Conservation (phyloP, 2,113 vertebrate genomes). For the Atherinomorus stipes region DNA sequence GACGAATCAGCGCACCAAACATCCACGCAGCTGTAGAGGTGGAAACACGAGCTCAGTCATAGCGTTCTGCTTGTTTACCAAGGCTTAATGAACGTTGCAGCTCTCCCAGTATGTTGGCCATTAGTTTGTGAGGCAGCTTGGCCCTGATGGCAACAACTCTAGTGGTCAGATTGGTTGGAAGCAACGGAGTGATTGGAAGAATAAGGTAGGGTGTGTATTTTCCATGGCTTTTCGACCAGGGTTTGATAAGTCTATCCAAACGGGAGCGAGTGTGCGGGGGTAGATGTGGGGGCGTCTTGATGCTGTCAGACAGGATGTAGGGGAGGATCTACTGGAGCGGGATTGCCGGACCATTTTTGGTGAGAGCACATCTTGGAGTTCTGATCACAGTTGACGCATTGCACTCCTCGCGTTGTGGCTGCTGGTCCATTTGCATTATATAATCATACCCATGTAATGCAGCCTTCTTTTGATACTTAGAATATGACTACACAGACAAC, state of each 20-base stretch:
- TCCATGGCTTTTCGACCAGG: slow-evolving; percentile 9
- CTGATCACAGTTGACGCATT: slow-evolving; percentile 74
- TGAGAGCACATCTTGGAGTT: slow-evolving; percentile 58
- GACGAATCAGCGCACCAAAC: slow-evolving; percentile 34
- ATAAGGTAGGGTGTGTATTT: slow-evolving; percentile 3
- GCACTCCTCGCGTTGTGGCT: slow-evolving; percentile 55
- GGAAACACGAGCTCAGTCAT: background rate
- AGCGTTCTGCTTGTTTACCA: slow-evolving; percentile 9
- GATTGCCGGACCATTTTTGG: slow-evolving; percentile 73
- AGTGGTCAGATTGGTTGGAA: background rate
- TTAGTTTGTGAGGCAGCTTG: slow-evolving; percentile 26
- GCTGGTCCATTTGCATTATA: slow-evolving; percentile 59
- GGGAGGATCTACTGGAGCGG: slow-evolving; percentile 63
- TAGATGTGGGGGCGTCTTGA: slow-evolving; percentile 59
- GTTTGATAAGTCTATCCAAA: slow-evolving; percentile 28
- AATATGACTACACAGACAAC: slow-evolving; percentile 31
- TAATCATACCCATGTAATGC: slow-evolving; percentile 57
- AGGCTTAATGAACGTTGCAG: slow-evolving; percentile 2
- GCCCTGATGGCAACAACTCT: slow-evolving; percentile 15
- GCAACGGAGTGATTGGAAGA: slow-evolving; percentile 7
- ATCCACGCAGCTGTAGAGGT: slow-evolving; percentile 7
- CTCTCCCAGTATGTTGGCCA: slow-evolving; percentile 23
- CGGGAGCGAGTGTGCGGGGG: slow-evolving; percentile 19
- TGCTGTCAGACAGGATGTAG: slow-evolving; percentile 67
- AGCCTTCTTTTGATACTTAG: slow-evolving; percentile 23